These are phyloP conservation scores for Ornithoptera priamus DNA, from an alignment of 2,888 invertebrate species.

Conservation along the genomic window DNA sequence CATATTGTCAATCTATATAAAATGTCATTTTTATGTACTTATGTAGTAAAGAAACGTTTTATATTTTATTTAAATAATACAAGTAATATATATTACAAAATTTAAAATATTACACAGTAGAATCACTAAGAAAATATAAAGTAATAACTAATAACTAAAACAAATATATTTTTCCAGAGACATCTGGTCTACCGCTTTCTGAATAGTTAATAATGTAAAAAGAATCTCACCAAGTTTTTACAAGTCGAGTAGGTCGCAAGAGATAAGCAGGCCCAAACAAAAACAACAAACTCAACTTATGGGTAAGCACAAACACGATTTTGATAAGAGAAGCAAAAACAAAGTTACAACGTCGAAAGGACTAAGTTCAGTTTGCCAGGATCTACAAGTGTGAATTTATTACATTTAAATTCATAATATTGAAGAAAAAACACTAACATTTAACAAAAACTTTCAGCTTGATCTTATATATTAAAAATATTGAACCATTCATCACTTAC, in stretches of 20 bases:
- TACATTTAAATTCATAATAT: background rate
- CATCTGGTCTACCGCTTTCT: background rate
- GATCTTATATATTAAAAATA: too few species aligned
- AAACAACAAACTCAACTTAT: conserved; percentile 23
- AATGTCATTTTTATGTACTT: too few species aligned
- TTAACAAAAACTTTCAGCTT: background rate
- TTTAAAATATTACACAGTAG: too few species aligned
- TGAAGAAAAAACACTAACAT: background rate
- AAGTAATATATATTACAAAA: too few species aligned
- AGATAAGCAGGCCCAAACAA: conserved; percentile 23
- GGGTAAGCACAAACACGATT: conserved; percentile 16
- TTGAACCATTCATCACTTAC: too few species aligned
- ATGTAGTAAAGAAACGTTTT: too few species aligned
- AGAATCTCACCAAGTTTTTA: conserved; percentile 7
- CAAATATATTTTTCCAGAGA: too few species aligned
- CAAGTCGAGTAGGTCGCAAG: conserved; percentile 6
- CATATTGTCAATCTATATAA: too few species aligned
- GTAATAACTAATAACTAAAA: too few species aligned
- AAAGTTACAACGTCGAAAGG: conserved; percentile 5
- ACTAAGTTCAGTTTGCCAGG: background rate
- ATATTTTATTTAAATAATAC: too few species aligned
- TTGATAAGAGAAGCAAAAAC: conserved; percentile 22
- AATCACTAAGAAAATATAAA: too few species aligned
- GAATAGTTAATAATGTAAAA: conserved; percentile 9
- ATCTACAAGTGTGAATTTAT: background rate